Conservation (phyloP, 2,888 invertebrate genomes). For the Eustalomyia histrio region DNA sequence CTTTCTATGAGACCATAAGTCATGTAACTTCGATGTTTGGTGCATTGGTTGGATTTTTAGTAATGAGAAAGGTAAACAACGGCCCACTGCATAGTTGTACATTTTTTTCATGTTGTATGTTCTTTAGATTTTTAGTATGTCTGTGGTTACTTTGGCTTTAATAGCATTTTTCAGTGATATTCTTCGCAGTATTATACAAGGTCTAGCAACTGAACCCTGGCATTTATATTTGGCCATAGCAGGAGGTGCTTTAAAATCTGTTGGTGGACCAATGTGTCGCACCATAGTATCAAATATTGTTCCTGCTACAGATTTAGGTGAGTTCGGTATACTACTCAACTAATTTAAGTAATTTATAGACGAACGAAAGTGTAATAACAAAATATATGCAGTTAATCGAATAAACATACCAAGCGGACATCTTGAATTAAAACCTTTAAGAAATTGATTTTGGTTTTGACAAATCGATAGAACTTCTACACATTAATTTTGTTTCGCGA, state of each 20-base stretch:
- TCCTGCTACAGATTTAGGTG: constrained; percentile 79
- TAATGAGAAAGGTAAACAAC: constrained; percentile 80
- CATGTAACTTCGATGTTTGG: constrained; percentile 82
- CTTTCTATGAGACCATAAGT: constrained; percentile 81
- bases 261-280: constrained; percentile 77
- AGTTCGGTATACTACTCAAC: neutral
- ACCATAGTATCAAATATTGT: constrained; percentile 78
- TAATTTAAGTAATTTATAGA: neutral
- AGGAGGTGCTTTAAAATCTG: constrained; percentile 73
- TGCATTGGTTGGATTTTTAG: constrained; percentile 81
- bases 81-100: neutral
- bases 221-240: constrained; percentile 75
- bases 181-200: constrained; percentile 72
- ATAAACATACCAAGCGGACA: too few relatives aligned
- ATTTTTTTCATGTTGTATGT: neutral
- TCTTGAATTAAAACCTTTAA: too few relatives aligned
- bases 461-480: too few relatives aligned
- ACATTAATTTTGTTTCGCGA: too few relatives aligned
- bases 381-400: too few relatives aligned
- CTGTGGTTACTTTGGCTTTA: constrained; percentile 75
- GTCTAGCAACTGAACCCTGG: constrained; percentile 74
- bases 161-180: constrained; percentile 74
- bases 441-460: too few relatives aligned
- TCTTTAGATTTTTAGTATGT: constrained; percentile 73
- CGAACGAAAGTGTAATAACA: too few relatives aligned